Base-by-base conservation (phyloP, 2,113 vertebrate genomes). In the Pterocles gutturalis region DNA sequence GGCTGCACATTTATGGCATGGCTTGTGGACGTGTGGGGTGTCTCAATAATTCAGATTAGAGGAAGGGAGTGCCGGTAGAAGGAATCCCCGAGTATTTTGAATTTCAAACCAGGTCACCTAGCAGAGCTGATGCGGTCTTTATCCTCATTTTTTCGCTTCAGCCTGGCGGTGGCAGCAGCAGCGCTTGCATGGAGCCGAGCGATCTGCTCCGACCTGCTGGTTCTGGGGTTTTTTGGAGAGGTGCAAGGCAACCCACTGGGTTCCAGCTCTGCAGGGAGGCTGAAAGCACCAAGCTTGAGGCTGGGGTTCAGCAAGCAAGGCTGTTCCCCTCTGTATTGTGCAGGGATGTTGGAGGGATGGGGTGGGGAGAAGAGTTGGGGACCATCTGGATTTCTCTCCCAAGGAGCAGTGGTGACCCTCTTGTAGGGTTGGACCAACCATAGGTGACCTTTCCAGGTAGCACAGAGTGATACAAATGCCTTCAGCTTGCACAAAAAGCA, bases 111-210 rank as follows among this genome's bases (percentile, higher is more conserved):
- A 0, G n/a, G 51, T 33, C 54, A 90, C 46, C 88, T 57, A 70
- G 77, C 71, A 31, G 90, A 65, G 66, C 6, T 29, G 5, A 17
- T 0, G 73, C 77, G 11, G 67, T 33, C 71, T 66, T 9, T 1
- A 0, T 0, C 36, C 90, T 97, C 51, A 3, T 28, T 97, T 94
- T n/a, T 67, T 3, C 5, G 5, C 20, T 60, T 95, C 71, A 41
- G 97, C 97, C 98, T 98, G 98, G 97, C 69, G 98, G 98, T 98
- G 98, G 98, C 98, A 98, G 98, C 97, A 98, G 97, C 97, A 96
- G 95, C 97, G 93, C 98, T 98, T 82, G 83, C 97, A 98, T 87
- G 69, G 94, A 92, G 53, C 38, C 1, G 4, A 38, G 45, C 17
- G 1, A 24, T 10, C 10, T 1, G 54, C 79, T 58, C 57, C 2